A percentile compares a stretch with the other conserved stretches of the same genome.
phyloP scores from a whole-genome alignment of 2,113 vertebrate species.

The Rhegmatorhina hoffmannsi region DNA sequence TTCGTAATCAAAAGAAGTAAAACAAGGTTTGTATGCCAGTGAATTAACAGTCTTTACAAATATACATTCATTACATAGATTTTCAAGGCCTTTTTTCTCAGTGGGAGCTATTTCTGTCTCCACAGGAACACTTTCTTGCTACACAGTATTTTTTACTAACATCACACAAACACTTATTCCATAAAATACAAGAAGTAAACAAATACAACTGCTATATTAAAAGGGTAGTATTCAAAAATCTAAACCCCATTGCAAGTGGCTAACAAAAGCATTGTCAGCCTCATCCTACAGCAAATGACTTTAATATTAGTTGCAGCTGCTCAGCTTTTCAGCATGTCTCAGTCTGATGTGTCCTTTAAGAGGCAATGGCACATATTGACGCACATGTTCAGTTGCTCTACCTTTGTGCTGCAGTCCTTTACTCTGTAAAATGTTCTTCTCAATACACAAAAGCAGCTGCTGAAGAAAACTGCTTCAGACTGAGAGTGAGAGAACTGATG shows the following conservation, averaged over 20 bases:
- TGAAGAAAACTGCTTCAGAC: conserved; percentile 29
- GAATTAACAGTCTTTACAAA: not conserved
- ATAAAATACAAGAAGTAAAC: not conserved
- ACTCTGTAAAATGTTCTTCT: conserved; percentile 47
- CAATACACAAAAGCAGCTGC: conserved; percentile 61
- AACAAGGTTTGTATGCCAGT: not conserved
- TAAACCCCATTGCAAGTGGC: not conserved
- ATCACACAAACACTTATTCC: not conserved
- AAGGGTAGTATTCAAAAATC: not conserved
- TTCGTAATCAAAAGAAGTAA: not conserved
- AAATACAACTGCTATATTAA: not conserved
- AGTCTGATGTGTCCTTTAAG: conserved; percentile 25
- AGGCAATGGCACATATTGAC: conserved; percentile 28
- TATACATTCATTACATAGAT: not conserved
- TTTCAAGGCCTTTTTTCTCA: not conserved
- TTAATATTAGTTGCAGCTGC: conserved; percentile 41
- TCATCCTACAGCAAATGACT: conserved; percentile 4
- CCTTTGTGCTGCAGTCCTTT: conserved; percentile 60
- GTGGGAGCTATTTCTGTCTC: not conserved
- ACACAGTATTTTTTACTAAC: not conserved
- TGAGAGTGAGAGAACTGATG: not conserved
- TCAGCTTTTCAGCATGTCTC: not conserved
- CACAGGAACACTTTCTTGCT: not conserved
- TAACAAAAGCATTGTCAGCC: conserved; percentile 29
- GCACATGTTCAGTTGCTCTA: conserved; percentile 34